Percentiles rank a stretch among this genome's conserved stretches.
phyloP scores from a whole-genome alignment of 92 coral and sea anemone genomes.

The Siderastrea radians region DNA sequence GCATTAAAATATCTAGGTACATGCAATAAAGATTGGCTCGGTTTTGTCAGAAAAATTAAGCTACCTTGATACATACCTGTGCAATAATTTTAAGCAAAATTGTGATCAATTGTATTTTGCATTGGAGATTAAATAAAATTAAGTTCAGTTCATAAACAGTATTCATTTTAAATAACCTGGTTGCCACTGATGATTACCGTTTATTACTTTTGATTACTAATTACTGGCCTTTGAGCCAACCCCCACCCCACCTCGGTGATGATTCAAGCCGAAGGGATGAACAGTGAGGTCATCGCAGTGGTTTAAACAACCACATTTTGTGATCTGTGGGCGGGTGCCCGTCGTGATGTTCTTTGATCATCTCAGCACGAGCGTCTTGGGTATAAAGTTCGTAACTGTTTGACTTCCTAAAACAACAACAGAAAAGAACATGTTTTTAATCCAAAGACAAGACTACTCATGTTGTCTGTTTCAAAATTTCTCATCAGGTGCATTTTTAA shows the following conservation, averaged over 20 bases:
- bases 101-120: neutral
- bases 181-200: neutral
- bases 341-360: conserved; percentile 69
- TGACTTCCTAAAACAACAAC: conserved; percentile 54
- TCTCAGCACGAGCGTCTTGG: conserved; percentile 66
- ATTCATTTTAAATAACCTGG: no score
- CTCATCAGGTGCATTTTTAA: neutral
- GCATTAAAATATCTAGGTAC: neutral
- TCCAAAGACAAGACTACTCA: neutral
- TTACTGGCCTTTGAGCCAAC: no score
- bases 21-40: neutral
- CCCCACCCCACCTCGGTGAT: no score
- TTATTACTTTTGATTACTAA: no score
- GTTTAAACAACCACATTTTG: conserved; percentile 65
- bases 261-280: no score
- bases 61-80: neutral
- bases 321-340: conserved; percentile 63
- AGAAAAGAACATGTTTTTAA: neutral
- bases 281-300: conserved; percentile 27
- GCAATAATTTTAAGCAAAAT: neutral
- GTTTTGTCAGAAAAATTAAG: neutral
- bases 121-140: neutral
- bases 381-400: conserved; percentile 64
- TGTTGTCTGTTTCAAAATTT: neutral
- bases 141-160: no score